These are phyloP conservation scores for Ia io DNA, from an alignment of 2,113 vertebrate species.

Conservation along the genomic window DNA sequence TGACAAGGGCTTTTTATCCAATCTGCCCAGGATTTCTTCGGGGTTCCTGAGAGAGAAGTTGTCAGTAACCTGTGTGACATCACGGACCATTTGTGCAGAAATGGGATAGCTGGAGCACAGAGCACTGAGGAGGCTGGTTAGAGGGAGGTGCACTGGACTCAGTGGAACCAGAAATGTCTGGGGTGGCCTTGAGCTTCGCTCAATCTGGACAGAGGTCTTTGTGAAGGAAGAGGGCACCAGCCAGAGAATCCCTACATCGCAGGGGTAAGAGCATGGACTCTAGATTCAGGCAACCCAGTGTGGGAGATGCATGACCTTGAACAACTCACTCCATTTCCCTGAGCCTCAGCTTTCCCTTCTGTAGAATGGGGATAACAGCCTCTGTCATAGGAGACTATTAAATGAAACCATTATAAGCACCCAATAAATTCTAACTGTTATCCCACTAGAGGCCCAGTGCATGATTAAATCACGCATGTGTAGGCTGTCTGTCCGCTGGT, in stretches of 20 bases:
- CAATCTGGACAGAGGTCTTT: neutral
- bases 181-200: neutral
- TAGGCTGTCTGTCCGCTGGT: too few relatives aligned
- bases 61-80: neutral
- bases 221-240: neutral
- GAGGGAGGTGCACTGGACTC: neutral
- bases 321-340: neutral
- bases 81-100: neutral
- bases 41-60: constrained; percentile 61
- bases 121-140: neutral
- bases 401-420: neutral
- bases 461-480: too few relatives aligned
- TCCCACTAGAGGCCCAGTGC: too few relatives aligned
- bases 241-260: neutral
- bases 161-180: neutral
- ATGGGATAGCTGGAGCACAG: neutral
- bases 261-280: neutral
- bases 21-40: constrained; percentile 13
- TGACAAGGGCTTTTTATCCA: constrained; percentile 65
- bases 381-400: neutral
- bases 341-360: neutral
- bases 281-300: neutral
- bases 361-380: neutral
- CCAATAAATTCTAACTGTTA: neutral
- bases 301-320: accelerated